A percentile compares a stretch with the other conserved stretches of the same genome.
Conservation (phyloP, 2,113 vertebrate genomes). For the Pseudolaguvia tuberculata region DNA sequence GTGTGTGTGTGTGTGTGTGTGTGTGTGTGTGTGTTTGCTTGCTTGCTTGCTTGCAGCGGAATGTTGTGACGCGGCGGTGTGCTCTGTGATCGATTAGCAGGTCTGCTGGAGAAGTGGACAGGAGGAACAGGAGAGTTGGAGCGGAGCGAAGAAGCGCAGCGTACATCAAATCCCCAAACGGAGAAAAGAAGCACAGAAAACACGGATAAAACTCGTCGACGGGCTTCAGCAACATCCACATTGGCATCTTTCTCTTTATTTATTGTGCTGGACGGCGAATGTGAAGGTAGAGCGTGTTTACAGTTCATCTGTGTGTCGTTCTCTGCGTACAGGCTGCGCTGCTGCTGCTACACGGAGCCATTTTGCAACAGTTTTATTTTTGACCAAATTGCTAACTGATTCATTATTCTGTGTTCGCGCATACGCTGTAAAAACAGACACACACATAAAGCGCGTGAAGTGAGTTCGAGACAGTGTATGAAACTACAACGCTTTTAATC, state of each 20-base stretch:
- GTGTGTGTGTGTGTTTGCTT: neutral
- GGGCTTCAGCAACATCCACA: no score
- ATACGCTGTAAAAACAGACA: neutral
- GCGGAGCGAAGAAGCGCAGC: slow-evolving; percentile 40
- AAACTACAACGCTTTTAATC: no score
- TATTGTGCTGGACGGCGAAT: slow-evolving; percentile 22
- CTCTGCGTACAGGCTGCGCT: slow-evolving; percentile 44
- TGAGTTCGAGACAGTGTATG: no score
- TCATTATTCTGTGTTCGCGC: slow-evolving; percentile 19
- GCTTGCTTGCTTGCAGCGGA: neutral
- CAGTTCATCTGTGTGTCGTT: neutral
- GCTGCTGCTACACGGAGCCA: slow-evolving; percentile 69
- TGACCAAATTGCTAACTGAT: slow-evolving; percentile 37
- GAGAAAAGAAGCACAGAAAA: slow-evolving; percentile 50
- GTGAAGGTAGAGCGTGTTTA: slow-evolving; percentile 32
- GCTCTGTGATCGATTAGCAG: slow-evolving; percentile 51
- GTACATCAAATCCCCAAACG: slow-evolving; percentile 70
- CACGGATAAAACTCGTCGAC: neutral
- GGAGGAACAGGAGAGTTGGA: slow-evolving; percentile 47
- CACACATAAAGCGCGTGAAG: neutral
- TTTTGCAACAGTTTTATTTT: slow-evolving; percentile 74
- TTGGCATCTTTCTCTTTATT: neutral
- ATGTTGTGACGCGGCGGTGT: slow-evolving; percentile 47
- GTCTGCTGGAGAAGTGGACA: slow-evolving; percentile 48
- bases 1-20: neutral